Base-by-base conservation (phyloP, 1,140 invertebrate genomes). In the Antheraea mylitta region DNA sequence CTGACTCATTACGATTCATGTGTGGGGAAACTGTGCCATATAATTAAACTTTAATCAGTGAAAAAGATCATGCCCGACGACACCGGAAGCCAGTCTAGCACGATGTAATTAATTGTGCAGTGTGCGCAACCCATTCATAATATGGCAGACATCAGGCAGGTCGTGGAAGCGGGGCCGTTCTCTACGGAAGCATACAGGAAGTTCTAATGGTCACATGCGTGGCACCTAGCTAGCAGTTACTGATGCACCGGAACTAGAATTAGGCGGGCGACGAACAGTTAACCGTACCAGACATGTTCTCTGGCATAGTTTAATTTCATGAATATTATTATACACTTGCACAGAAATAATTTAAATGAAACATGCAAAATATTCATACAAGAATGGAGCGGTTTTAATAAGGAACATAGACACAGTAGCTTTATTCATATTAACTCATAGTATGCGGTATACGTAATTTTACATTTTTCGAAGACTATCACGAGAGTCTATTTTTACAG, bases 41-140 rank as follows among this genome's bases (percentile, higher is more conserved):
- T 90, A 89, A 90, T 91, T 91, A 91, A 86, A 91, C 79, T 80
- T 87, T 91, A 88, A 91, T 90, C 86, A 89, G 89, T 73, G 72
- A 91, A 91, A 89, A 91, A 89, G 83, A 82, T 81, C 77, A 86
- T 85, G 86, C 85, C 86, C 87, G 85, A 86, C 86, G 85, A 86
- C 86, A 87, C 81, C 86, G 89, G 87, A 91, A 91, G 82, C 81
- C 81, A 72, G 78, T 80, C 82, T 86, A 80, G 83, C 86, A 85
- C 85, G 78, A 87, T 83, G 70, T 85, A 84, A 86, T 83, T 87
- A 85, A 88, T 83, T 83, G 86, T 87, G 80, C 81, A 86, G 81
- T 83, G 83, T 84, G 80, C 83, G 79, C 77, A 64, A 69, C 72
- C 80, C 85, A 87, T 87, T 90, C 86, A 90, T 86, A 22, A 9